Base-by-base conservation (phyloP, 2,888 invertebrate genomes). In the Nyleta sp. region DNA sequence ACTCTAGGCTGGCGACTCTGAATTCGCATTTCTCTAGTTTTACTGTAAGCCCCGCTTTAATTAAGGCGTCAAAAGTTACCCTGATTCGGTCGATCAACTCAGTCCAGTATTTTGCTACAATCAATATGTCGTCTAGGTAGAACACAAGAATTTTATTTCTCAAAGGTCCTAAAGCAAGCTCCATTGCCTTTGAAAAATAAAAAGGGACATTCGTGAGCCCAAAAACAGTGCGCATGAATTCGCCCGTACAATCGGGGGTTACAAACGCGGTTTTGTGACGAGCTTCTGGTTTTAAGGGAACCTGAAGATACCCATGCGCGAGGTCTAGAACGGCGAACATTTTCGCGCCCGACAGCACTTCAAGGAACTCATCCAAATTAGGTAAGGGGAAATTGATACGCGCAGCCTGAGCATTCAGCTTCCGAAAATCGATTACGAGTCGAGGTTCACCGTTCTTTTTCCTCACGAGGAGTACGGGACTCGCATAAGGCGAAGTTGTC, bases 291-390 rank as follows among this genome's bases (percentile, higher is more conserved):
- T 35, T 35, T 11, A 35, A n/a, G 10, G 35, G 35, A n/a, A 35
- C 11, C n/a, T 35, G 35, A 35, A 35, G 35, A 8, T 71, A 35
- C 35, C 35, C 35, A 6, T 35, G 35, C 10, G 35, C 35, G 11
- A 35, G n/a, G 35, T 35, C 35, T 8, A 35, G 2, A 35, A 35
- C 35, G 11, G 35, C 35, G n/a, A 35, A 35, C 10, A 35, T 2
- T 8, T 35, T 35, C 35, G 35, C 35, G 8, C 8, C 35, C 2
- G 35, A 11, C 2, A 35, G n/a, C 8, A n/a, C 10, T 35, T 35
- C 11, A 3, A 35, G n/a, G n/a, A 11, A 35, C n/a, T 35, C 35
- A n/a, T 35, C 35, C 10, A 35, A 11, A 35, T 35, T 35, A 11
- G 35, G 35, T 11, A 35, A 11, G 8, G 35, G 35, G n/a, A 35